Evolutionary conservation across 1,140 invertebrate genomes (phyloP).

Genomic region (Halictus rubicundus): DNA sequence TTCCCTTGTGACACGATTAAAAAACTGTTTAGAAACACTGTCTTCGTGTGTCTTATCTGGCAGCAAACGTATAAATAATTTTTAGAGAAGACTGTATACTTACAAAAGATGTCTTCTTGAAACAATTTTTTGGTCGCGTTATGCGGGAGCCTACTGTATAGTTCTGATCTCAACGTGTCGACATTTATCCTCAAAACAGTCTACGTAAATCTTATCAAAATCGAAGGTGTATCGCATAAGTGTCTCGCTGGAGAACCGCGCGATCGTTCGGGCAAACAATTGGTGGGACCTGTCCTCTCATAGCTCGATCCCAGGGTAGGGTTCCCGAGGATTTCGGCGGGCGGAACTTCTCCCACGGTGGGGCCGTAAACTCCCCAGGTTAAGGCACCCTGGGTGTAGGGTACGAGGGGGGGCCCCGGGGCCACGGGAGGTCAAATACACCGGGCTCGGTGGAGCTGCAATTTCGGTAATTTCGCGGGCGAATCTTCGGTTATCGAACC

Average conservation of each 20-base stretch:
- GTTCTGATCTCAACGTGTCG: too few relatives aligned
- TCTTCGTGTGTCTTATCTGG: too few relatives aligned
- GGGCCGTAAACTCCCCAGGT: slow-evolving; percentile 3
- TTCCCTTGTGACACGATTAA: too few relatives aligned
- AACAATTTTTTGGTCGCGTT: too few relatives aligned
- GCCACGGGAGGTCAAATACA: slow-evolving; percentile 57
- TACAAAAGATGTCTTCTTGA: too few relatives aligned
- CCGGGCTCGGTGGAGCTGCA: slow-evolving; percentile 47
- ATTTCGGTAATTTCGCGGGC: slow-evolving; percentile 67
- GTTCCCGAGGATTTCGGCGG: background rate
- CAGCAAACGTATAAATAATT: too few relatives aligned
- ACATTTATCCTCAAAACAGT: too few relatives aligned
- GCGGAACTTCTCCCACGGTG: slow-evolving; percentile 50
- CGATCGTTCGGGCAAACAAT: too few relatives aligned
- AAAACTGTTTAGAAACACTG: too few relatives aligned
- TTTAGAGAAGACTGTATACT: too few relatives aligned
- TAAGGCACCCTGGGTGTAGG: slow-evolving; percentile 5
- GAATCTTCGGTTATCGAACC: slow-evolving; percentile 62
- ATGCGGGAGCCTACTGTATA: too few relatives aligned
- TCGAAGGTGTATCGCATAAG: background rate
- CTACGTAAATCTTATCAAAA: background rate
- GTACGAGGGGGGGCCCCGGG: slow-evolving; percentile 9
- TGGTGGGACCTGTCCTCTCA: background rate
- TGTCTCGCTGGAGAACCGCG: too few relatives aligned
- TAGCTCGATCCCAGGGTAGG: background rate